Conservation (phyloP, 2,113 vertebrate species). For the Cynocephalus volans region DNA sequence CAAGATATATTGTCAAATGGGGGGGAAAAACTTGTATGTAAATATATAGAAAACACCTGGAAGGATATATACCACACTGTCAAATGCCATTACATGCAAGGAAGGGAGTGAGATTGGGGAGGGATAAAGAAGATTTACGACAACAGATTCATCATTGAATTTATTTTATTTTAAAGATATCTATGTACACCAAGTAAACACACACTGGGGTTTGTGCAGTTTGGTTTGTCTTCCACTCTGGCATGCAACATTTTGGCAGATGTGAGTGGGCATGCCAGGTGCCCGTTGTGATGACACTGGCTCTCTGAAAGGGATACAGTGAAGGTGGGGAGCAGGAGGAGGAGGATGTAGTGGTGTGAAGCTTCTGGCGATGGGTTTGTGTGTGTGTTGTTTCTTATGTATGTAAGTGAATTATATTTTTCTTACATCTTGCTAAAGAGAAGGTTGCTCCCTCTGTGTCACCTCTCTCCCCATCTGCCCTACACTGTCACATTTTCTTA, state of each 20-base stretch:
- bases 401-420: slow-evolving; percentile 44
- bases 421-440: slow-evolving; percentile 65
- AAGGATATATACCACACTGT: neutral
- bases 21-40: neutral
- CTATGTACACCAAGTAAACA: slow-evolving; percentile 86
- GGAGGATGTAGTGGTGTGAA: slow-evolving; percentile 49
- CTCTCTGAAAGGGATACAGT: slow-evolving; percentile 50
- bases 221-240: slow-evolving; percentile 80
- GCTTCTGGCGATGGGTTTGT: slow-evolving; percentile 52
- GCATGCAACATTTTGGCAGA: slow-evolving; percentile 88
- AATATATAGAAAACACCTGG: slow-evolving; percentile 34
- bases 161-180: slow-evolving; percentile 85
- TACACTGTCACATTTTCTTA: slow-evolving; percentile 16
- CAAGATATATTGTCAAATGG: neutral
- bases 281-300: slow-evolving; percentile 57
- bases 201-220: slow-evolving; percentile 81
- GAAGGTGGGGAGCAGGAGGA: neutral
- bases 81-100: neutral
- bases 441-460: slow-evolving; percentile 17
- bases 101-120: neutral
- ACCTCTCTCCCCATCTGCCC: slow-evolving; percentile 27
- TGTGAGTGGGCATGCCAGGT: slow-evolving; percentile 72
- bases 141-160: slow-evolving; percentile 65
- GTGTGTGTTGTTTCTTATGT: slow-evolving; percentile 25
- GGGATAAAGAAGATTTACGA: slow-evolving; percentile 55